Evolutionary conservation across 2,113 vertebrate species (phyloP).

Genomic region (Atlantisia rogersi): DNA sequence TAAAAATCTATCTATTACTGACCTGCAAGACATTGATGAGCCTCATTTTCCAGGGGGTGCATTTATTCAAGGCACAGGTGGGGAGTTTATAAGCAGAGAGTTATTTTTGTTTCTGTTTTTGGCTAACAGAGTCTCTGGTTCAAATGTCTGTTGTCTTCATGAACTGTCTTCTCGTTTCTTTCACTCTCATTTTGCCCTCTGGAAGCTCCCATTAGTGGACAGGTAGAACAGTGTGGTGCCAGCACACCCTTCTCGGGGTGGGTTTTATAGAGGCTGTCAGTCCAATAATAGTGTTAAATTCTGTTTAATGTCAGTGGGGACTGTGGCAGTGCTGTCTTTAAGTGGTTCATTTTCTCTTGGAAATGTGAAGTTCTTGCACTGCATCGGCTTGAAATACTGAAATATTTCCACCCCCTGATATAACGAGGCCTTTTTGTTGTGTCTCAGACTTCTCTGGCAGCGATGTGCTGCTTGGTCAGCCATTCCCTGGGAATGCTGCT

Average conservation of each 20-base stretch:
- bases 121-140: background rate
- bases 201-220: background rate
- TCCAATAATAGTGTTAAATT: slow-evolving; percentile 13
- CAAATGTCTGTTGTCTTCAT: background rate
- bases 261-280: slow-evolving; percentile 17
- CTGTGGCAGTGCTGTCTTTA: background rate
- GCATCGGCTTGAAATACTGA: background rate
- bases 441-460: background rate
- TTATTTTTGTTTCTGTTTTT: background rate
- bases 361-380: background rate
- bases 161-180: background rate
- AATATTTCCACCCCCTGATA: background rate
- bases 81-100: background rate
- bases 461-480: background rate
- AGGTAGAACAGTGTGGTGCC: background rate
- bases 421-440: background rate
- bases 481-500: background rate
- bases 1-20: background rate
- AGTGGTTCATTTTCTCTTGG: slow-evolving; percentile 4
- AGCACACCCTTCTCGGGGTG: background rate
- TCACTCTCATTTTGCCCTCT: background rate
- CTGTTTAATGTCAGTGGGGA: slow-evolving; percentile 23
- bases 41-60: background rate
- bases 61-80: background rate
- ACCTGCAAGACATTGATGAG: background rate